Percentiles rank a stretch among this genome's conserved stretches.
Conservation (phyloP, 2,113 vertebrate genomes). For the Menura novaehollandiae region DNA sequence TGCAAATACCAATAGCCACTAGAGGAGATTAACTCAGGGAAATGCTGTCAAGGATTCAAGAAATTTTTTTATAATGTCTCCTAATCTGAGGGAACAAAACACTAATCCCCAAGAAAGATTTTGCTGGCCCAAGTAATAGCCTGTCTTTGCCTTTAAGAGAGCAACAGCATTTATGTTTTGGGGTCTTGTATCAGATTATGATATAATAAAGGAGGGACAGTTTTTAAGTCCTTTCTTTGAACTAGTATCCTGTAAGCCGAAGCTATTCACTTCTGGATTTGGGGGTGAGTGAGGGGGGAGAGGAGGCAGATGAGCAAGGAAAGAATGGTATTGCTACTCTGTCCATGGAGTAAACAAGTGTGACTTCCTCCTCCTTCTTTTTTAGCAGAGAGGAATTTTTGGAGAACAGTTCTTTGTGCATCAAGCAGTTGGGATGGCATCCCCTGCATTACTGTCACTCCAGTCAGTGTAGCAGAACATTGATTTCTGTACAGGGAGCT, state of each 20-base stretch:
- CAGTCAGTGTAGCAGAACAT: slow-evolving; percentile 55
- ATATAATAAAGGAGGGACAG: slow-evolving; percentile 30
- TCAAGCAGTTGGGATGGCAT: neutral
- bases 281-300: no score
- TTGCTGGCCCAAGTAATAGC: neutral
- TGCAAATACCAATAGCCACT: neutral
- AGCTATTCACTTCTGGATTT: neutral
- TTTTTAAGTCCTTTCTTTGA: slow-evolving; percentile 54
- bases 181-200: neutral
- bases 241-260: slow-evolving; percentile 17
- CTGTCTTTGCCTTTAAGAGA: neutral
- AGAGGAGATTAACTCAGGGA: neutral
- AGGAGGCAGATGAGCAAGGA: neutral
- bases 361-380: neutral
- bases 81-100: neutral
- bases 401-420: neutral
- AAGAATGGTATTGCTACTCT: neutral
- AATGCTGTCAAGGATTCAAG: neutral
- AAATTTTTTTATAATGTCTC: neutral
- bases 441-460: slow-evolving; percentile 22
- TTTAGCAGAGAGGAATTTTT: neutral
- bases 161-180: neutral
- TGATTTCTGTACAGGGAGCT: slow-evolving; percentile 55
- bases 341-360: neutral
- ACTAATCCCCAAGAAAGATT: neutral